Evolutionary conservation across 2,797 vertebrate genomes (phyloP), one percentile per base, ranked within the genome.

Genomic region (Pelochelys cantorii): DNA sequence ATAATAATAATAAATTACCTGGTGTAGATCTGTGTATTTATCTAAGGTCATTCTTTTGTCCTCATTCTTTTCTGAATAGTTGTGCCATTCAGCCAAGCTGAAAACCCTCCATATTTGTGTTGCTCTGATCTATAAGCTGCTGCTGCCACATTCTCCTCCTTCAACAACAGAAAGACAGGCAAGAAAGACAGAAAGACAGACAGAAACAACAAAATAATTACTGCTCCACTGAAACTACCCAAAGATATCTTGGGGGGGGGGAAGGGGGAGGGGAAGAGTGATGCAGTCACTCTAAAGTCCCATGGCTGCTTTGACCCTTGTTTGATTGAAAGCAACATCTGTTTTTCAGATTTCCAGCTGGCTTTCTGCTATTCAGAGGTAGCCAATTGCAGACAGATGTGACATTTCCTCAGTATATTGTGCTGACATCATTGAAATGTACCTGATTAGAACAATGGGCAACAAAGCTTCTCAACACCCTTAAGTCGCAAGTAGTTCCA

Each of bases 301-400:
- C 95, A 95, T 95, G 96, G 60, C 93, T 96, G 87, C 94, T 96
- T 91, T 98, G 98, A 98, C 98, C 97, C 97, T 97, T 94, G 65
- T 88, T 96, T 98, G 97, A 98, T 97, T 97, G 97, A 98, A 98
- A 96, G 95, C 80, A 97, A 98, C 98, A 98, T 98, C 98, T 98
- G 98, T 97, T 98, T 97, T 97, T 95, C 98, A 98, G 97, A 97
- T 96, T 97, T 97, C 97, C 97, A 97, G 97, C 86, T 92, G 95
- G 96, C 96, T 96, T 97, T 96, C 95, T 95, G 90, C 97, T 93
- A 97, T 96, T 77, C 96, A 98, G 96, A 96, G 92, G 97, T 97
- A 98, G 97, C 97, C 97, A 97, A 97, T 95, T 98, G 97, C 85
- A 98, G 97, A 98, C 97, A 97, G 96, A 97, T 98, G 97, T 97